These are phyloP conservation scores for Malurus splendens DNA, from an alignment of 2,797 vertebrate genomes.

Conservation along the genomic window DNA sequence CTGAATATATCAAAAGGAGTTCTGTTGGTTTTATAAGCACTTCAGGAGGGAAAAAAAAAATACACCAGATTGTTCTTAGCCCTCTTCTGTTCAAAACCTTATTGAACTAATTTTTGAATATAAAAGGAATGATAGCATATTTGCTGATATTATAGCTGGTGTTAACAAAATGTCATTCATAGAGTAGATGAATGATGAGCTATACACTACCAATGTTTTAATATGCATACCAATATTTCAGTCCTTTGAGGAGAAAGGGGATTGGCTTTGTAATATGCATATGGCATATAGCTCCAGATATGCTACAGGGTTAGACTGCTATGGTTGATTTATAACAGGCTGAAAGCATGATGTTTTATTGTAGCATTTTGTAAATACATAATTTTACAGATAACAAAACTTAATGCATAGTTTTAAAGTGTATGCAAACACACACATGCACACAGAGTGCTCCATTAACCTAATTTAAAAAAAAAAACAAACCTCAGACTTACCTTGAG, in stretches of 20 bases:
- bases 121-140: background rate
- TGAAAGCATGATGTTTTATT: background rate
- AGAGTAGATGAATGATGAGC: background rate
- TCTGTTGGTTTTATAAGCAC: background rate
- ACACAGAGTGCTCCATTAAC: background rate
- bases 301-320: background rate
- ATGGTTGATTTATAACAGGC: background rate
- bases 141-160: background rate
- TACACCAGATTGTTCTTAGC: background rate
- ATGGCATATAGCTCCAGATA: background rate
- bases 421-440: background rate
- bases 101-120: background rate
- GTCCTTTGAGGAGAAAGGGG: background rate
- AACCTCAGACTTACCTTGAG: background rate
- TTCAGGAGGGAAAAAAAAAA: background rate
- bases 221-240: background rate
- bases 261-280: background rate
- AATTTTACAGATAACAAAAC: background rate
- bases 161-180: background rate
- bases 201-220: background rate
- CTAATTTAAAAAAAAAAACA: fast-evolving
- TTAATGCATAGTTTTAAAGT: background rate
- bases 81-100: background rate
- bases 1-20: background rate
- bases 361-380: background rate